Evolutionary conservation across 1,140 invertebrate species (phyloP).

Genomic region (Zaprionus inermis): DNA sequence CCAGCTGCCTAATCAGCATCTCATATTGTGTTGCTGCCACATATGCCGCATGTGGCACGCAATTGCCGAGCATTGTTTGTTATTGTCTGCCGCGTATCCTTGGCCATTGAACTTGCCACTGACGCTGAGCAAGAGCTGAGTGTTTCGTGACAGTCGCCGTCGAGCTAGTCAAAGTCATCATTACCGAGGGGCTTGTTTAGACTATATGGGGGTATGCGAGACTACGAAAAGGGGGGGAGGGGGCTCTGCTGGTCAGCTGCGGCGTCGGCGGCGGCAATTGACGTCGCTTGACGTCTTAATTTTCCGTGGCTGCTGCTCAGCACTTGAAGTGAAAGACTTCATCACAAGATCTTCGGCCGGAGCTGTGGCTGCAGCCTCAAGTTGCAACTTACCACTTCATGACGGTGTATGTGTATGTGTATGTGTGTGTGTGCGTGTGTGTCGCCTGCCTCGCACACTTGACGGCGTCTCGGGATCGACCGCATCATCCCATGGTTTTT

Average conservation of each 20-base stretch:
- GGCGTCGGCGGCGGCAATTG: conserved; percentile 58
- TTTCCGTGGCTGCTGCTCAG: conserved; percentile 46
- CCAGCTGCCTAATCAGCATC: conserved; percentile 74
- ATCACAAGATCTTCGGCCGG: conserved; percentile 37
- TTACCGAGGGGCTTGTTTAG: conserved; percentile 69
- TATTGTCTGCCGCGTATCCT: conserved; percentile 56
- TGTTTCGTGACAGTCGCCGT: conserved; percentile 65
- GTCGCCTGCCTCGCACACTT: conserved; percentile 51
- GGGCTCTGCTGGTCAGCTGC: conserved; percentile 38
- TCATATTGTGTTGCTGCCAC: conserved; percentile 72
- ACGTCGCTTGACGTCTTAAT: conserved; percentile 77
- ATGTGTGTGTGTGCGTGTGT: conserved; percentile 21
- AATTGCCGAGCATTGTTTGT: conserved; percentile 66
- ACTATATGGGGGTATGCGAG: neutral
- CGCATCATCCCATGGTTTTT: conserved; percentile 61
- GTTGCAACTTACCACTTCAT: conserved; percentile 47
- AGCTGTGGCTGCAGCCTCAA: conserved; percentile 18
- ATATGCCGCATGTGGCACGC: conserved; percentile 76
- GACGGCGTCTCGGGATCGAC: conserved; percentile 57
- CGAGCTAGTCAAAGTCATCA: conserved; percentile 57
- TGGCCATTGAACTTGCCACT: conserved; percentile 71
- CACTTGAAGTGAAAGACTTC: conserved; percentile 65
- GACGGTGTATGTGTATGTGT: neutral
- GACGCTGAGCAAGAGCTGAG: conserved; percentile 1
- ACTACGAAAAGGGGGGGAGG: neutral